Evolutionary conservation across 2,888 invertebrate species (phyloP).

Genomic region (Microplitis manilae): DNA sequence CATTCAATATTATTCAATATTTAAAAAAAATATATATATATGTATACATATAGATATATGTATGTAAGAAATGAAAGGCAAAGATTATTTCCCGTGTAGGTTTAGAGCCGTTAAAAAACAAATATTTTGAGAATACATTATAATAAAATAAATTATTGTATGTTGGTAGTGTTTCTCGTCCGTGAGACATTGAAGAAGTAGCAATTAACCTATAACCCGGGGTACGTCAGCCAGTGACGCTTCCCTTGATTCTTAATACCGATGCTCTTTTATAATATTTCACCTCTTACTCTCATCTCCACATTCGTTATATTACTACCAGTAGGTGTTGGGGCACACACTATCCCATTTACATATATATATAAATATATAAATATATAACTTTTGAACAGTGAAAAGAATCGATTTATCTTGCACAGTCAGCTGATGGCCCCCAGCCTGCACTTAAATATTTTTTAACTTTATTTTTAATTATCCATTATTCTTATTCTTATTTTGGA

Average conservation of each 20-base stretch:
- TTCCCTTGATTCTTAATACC: slow-evolving; percentile 36
- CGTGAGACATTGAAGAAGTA: slow-evolving; percentile 28
- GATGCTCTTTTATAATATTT: slow-evolving; percentile 42
- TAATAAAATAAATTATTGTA: not conserved
- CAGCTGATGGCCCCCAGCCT: slow-evolving; percentile 30
- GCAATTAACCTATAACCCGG: slow-evolving; percentile 50
- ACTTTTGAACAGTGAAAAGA: slow-evolving; percentile 54
- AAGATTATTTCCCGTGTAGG: not conserved
- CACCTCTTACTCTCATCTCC: slow-evolving; percentile 35
- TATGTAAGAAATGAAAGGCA: not conserved
- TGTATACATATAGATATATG: too few species aligned
- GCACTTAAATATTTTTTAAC: slow-evolving; percentile 35
- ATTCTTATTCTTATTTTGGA: not conserved
- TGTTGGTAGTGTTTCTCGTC: not conserved
- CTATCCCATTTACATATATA: not conserved
- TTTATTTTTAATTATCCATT: slow-evolving; percentile 22
- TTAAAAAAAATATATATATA: too few species aligned
- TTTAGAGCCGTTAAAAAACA: slow-evolving; percentile 1
- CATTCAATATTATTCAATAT: too few species aligned
- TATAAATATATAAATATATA: slow-evolving; percentile 7
- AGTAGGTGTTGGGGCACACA: slow-evolving; percentile 43
- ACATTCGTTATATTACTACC: slow-evolving; percentile 20
- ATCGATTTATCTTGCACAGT: slow-evolving; percentile 55
- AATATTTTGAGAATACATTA: slow-evolving; percentile 1
- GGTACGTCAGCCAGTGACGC: slow-evolving; percentile 44